Base-by-base conservation (phyloP, 2,888 invertebrate genomes). In the Calephelis perditalis region DNA sequence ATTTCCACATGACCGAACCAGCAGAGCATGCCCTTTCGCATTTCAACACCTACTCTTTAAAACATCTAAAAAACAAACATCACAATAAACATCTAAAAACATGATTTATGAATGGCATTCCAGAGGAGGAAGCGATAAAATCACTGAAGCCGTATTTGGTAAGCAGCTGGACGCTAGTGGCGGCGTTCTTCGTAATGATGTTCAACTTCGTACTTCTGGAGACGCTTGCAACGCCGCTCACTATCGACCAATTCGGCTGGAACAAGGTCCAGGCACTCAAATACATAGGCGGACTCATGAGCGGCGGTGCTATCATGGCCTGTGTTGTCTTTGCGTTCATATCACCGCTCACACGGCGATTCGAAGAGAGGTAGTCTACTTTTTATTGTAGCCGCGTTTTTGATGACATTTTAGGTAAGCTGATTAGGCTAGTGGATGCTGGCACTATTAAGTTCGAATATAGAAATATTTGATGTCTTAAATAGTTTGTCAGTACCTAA, bases 211-310 rank as follows among this genome's bases (percentile, higher is more conserved):
- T 97, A 72, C 91, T 97, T 65, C 88, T 97, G 70, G 97, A 97
- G 92, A 96, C 97, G 57, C 91, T 96, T 68, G 96, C 95, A 26
- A 96, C 96, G 9, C 93, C 96, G 4, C 90, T 97, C 60, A 96
- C 96, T 43, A 96, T 96, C 95, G 96, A 97, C 79, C 96, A 96
- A 87, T 96, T 97, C 82, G 97, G 94, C 43, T 97, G 96, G 96
- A 92, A 93, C 63, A 94, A 96, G 84, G 83, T 90, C 58, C 92
- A 95, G 76, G 94, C 97, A 10, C 84, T 97, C 46, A 93, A 93
- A 81, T 94, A 96, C 78, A 95, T 97, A 94, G 97, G 97, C 57
- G 91, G 96, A 61, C 86, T 96, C 63, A 95, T 97, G 94, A 94
- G 95, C 57, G 92, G 93, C 43, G 96, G 96, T 47, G 96, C 95